phyloP scores from a whole-genome alignment of 2,113 vertebrate genomes.

The Dasyprocta punctata region DNA sequence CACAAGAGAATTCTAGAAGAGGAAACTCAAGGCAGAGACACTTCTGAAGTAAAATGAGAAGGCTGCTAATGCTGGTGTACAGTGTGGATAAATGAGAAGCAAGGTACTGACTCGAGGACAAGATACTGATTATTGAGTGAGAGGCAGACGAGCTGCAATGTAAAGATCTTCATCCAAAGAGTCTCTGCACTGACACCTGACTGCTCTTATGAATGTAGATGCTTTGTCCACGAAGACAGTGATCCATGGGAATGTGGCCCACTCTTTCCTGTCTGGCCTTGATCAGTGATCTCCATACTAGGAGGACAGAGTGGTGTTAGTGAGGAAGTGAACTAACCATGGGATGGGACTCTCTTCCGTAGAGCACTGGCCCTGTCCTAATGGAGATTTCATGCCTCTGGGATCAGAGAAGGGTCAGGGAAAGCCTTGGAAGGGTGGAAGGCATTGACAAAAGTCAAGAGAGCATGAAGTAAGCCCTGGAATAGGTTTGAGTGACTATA shows the following conservation, averaged over 20 bases:
- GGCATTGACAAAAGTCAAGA: background rate
- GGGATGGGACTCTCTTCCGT: background rate
- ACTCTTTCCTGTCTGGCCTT: background rate
- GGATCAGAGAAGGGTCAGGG: background rate
- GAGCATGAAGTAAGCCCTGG: background rate
- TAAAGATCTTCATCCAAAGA: too few species aligned
- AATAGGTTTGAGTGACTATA: background rate
- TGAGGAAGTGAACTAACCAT: background rate
- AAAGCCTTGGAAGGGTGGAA: too few species aligned
- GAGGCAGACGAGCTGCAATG: background rate
- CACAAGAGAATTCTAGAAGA: background rate
- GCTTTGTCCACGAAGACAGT: background rate
- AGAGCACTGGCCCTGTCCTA: background rate
- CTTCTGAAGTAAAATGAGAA: background rate
- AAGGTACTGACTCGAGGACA: background rate
- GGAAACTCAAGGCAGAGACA: background rate
- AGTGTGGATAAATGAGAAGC: background rate
- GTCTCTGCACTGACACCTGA: background rate
- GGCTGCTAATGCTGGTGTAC: background rate
- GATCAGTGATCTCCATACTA: background rate
- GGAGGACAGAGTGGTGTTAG: background rate
- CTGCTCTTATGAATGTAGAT: background rate
- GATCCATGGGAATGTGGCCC: background rate
- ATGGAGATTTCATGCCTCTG: background rate
- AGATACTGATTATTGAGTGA: background rate